These are phyloP conservation scores for Arge pagana DNA, from an alignment of 2,888 invertebrate species.

Conservation along the genomic window DNA sequence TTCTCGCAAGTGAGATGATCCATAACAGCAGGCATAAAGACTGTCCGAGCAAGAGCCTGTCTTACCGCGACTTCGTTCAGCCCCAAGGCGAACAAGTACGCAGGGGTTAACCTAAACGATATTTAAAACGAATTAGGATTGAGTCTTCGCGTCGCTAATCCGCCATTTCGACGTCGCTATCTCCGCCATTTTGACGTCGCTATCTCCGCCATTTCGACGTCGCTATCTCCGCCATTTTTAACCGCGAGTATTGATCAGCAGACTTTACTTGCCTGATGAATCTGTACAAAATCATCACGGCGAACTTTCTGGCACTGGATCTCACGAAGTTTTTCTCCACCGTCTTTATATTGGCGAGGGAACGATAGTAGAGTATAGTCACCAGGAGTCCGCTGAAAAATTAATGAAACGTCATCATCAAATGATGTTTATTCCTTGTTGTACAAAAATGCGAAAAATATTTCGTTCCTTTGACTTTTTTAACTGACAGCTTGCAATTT, in stretches of 20 bases:
- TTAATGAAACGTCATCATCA: constrained; percentile 16
- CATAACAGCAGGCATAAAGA: constrained; percentile 62
- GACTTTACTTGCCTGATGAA: constrained; percentile 62
- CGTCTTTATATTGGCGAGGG: constrained; percentile 67
- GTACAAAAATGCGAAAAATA: too few species aligned
- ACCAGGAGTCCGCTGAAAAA: constrained; percentile 76
- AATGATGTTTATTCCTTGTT: too few species aligned
- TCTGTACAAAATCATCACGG: constrained; percentile 66
- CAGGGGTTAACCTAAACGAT: constrained; percentile 64
- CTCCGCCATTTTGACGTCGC: neutral
- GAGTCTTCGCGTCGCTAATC: neutral
- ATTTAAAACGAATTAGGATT: neutral
- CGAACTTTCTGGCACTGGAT: constrained; percentile 57
- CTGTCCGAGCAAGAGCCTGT: constrained; percentile 57
- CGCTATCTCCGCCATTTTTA: neutral
- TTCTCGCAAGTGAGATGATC: constrained; percentile 64
- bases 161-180: neutral
- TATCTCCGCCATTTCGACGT: neutral
- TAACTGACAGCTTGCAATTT: too few species aligned
- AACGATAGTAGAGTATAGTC: constrained; percentile 82
- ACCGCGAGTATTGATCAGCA: neutral
- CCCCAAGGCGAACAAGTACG: constrained; percentile 65
- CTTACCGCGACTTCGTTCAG: constrained; percentile 61
- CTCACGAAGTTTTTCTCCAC: constrained; percentile 61
- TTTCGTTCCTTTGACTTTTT: too few species aligned